Conservation (phyloP, 2,888 invertebrate genomes). For the Monopis laevigella region DNA sequence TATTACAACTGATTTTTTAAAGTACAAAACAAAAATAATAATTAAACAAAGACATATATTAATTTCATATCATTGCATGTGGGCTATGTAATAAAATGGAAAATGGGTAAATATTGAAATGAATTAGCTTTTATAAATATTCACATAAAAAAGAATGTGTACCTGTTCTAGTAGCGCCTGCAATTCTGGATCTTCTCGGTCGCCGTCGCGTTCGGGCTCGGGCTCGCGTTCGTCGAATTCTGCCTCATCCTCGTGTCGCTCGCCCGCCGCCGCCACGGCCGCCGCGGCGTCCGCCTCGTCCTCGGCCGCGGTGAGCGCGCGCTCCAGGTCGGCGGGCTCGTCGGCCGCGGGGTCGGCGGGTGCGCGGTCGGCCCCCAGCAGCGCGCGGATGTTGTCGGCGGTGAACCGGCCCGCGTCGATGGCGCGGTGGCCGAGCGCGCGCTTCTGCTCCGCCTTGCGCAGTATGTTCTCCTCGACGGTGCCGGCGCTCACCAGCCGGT, state of each 20-base stretch:
- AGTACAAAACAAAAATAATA: no score
- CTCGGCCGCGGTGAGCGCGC: constrained; percentile 89
- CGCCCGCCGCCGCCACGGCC: constrained; percentile 87
- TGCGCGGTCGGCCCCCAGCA: constrained; percentile 75
- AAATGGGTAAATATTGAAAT: no score
- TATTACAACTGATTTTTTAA: no score
- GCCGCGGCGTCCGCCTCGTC: constrained; percentile 96
- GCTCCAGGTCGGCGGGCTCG: constrained; percentile 78
- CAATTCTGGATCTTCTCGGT: constrained; percentile 25
- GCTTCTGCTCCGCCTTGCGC: constrained; percentile 98
- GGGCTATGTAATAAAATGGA: background rate
- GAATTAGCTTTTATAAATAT: no score
- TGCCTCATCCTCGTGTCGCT: constrained; percentile 88
- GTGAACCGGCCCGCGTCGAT: constrained; percentile 99
- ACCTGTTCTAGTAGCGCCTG: constrained; percentile 44
- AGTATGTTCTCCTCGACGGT: constrained; percentile 99
- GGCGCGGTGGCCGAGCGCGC: constrained; percentile 93
- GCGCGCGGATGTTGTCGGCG: constrained; percentile 91
- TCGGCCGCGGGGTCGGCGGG: constrained; percentile 30
- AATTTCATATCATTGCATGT: no score
- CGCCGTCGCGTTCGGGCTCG: constrained; percentile 59
- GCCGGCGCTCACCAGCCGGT: constrained; percentile 94
- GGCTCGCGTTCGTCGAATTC: constrained; percentile 96
- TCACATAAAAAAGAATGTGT: background rate
- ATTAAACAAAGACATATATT: no score